Percentiles rank a stretch among this genome's conserved stretches.
These are phyloP conservation scores for Leptoteleia sp. DNA, from an alignment of 1,140 invertebrate genomes.

Conservation along the genomic window DNA sequence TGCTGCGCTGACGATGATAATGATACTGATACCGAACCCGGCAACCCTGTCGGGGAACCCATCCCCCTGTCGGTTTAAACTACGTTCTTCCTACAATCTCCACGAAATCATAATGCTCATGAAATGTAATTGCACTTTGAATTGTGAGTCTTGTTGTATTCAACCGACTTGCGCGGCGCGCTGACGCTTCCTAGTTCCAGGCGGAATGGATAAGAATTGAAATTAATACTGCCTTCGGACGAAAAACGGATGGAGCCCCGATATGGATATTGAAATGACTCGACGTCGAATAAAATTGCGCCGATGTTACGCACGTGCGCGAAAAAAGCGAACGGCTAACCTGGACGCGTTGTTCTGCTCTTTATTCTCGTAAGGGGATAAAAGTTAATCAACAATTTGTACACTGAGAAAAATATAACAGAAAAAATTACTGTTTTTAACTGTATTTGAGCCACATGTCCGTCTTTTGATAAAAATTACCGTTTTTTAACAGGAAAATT, in stretches of 20 bases:
- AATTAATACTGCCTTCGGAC: constrained; percentile 25
- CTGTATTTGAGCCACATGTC: too few species aligned
- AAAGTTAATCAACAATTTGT: too few species aligned
- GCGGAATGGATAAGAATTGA: constrained; percentile 18
- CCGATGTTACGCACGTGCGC: too few species aligned
- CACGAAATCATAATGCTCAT: constrained; percentile 56
- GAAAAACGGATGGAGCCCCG: background rate
- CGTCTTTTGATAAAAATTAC: too few species aligned
- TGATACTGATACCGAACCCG: constrained; percentile 66
- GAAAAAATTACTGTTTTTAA: too few species aligned
- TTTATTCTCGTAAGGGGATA: too few species aligned
- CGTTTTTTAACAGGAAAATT: too few species aligned
- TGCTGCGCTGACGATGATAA: constrained; percentile 65
- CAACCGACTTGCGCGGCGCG: constrained; percentile 25
- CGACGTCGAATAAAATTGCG: too few species aligned
- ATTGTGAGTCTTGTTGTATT: constrained; percentile 42
- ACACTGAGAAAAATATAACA: too few species aligned
- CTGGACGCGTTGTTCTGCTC: too few species aligned
- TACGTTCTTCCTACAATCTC: constrained; percentile 40
- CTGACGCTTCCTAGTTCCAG: constrained; percentile 15
- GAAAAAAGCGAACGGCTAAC: too few species aligned
- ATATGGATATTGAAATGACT: constrained; percentile 6
- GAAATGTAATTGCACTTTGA: constrained; percentile 56
- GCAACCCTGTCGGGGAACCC: constrained; percentile 70
- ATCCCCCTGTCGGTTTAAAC: constrained; percentile 49